Evolutionary conservation across 2,113 vertebrate genomes (phyloP).

Genomic region (Naja naja): DNA sequence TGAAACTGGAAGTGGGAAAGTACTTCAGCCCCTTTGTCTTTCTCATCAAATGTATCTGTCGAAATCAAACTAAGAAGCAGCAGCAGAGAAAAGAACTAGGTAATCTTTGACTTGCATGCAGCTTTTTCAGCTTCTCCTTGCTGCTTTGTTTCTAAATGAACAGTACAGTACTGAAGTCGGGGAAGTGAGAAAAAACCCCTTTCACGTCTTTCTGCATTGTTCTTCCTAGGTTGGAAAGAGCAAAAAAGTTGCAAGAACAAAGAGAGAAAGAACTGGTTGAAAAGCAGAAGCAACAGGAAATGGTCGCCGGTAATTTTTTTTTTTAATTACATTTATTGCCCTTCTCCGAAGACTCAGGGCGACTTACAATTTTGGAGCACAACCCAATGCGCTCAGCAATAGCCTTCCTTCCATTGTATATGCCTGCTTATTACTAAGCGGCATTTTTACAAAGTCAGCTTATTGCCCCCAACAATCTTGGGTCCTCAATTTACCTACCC

Average conservation of each 20-base stretch:
- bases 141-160: neutral
- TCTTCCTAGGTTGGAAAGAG: conserved; percentile 85
- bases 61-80: neutral
- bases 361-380: no score
- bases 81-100: neutral
- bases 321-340: no score
- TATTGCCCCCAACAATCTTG: no score
- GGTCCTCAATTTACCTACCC: no score
- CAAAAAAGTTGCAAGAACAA: conserved; percentile 96
- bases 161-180: neutral
- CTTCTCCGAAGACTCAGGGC: no score
- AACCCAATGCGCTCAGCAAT: no score
- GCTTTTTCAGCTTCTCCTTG: neutral
- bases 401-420: no score
- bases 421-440: no score
- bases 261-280: conserved; percentile 95
- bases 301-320: conserved; percentile 86
- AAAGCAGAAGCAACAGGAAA: conserved; percentile 94
- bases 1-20: neutral
- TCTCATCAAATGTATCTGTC: neutral
- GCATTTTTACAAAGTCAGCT: no score
- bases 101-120: neutral
- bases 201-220: conserved; percentile 23
- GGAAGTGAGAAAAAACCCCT: neutral
- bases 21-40: neutral